Percentiles rank a stretch among this genome's conserved stretches.
phyloP scores from a whole-genome alignment of 1,140 invertebrate genomes.

The Hyphantria cunea region DNA sequence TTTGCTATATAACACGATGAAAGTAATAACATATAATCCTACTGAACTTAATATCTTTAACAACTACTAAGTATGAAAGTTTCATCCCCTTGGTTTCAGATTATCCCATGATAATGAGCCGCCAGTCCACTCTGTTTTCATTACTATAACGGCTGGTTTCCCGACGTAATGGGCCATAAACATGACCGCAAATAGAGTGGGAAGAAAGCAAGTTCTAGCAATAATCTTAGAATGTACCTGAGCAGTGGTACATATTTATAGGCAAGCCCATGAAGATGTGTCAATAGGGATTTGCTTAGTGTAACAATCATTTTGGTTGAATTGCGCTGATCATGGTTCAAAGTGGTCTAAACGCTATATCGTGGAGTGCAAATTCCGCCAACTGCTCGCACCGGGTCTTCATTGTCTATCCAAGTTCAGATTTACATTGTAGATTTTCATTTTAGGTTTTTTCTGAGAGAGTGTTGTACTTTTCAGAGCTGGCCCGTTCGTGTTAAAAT shows the following conservation, averaged over 20 bases:
- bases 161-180: conserved; percentile 71
- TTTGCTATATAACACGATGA: not conserved
- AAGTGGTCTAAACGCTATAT: no score
- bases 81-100: conserved; percentile 48
- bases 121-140: conserved; percentile 70
- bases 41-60: conserved; percentile 42
- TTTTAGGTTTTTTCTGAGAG: no score
- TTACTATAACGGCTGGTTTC: conserved; percentile 71
- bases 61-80: conserved; percentile 41
- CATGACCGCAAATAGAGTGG: conserved; percentile 66
- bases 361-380: no score
- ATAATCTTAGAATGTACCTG: conserved; percentile 51
- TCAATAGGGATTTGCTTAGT: not conserved
- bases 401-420: no score
- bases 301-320: not conserved
- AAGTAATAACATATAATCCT: conserved; percentile 23
- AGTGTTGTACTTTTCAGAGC: no score
- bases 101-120: conserved; percentile 68
- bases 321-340: no score
- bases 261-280: not conserved
- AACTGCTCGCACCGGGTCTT: no score
- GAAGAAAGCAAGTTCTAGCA: conserved; percentile 60
- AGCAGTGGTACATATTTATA: not conserved
- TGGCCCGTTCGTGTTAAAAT: no score
- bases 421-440: no score